These are phyloP conservation scores for Pemphredon lugubris DNA, from an alignment of 2,888 invertebrate species.

Conservation along the genomic window DNA sequence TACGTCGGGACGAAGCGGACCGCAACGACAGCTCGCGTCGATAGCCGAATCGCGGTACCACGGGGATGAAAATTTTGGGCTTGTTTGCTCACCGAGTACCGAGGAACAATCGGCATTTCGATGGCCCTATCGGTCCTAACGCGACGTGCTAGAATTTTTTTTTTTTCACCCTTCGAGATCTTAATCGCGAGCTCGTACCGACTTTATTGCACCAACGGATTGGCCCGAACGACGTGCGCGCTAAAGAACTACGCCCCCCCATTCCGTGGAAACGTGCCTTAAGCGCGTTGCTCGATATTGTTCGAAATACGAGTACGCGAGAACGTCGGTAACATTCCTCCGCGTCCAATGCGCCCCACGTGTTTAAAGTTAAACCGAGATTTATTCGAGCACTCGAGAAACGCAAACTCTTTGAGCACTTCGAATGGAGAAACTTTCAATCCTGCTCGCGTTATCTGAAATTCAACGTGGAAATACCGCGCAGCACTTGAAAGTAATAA, in stretches of 20 bases:
- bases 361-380: slow-evolving; percentile 1
- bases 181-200: no score
- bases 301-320: background rate
- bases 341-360: background rate
- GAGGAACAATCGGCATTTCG: no score
- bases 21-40: slow-evolving; percentile 34
- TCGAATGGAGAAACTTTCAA: slow-evolving; percentile 21
- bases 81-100: no score
- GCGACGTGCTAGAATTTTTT: no score
- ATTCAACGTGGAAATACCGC: slow-evolving; percentile 18
- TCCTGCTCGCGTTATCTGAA: slow-evolving; percentile 17
- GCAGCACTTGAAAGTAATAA: slow-evolving; percentile 23
- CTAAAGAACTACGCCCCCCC: no score
- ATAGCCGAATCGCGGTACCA: no score
- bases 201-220: no score
- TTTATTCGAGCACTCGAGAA: slow-evolving; percentile 9
- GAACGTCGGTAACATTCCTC: background rate
- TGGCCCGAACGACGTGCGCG: no score
- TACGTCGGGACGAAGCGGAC: slow-evolving; percentile 22
- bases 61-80: no score
- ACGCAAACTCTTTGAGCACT: slow-evolving; percentile 15
- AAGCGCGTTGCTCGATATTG: background rate
- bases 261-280: no score
- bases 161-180: no score
- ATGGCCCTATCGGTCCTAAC: no score